phyloP scores from a whole-genome alignment of 2,113 vertebrate species.

The Colaptes auratus region DNA sequence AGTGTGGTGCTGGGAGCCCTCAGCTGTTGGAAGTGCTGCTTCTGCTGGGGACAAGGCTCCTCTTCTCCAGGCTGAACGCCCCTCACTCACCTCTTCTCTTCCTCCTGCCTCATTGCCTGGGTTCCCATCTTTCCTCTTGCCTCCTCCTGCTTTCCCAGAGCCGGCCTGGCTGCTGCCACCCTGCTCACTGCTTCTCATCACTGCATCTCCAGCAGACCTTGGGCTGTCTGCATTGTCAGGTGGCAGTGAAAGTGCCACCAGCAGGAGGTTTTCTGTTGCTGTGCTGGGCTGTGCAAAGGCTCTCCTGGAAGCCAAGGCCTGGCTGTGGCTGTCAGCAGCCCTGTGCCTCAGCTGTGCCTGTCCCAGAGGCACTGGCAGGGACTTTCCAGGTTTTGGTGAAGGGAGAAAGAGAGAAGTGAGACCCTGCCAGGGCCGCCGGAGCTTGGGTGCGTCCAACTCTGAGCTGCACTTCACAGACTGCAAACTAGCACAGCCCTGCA shows the following conservation, averaged over 20 bases:
- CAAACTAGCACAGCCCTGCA: not conserved
- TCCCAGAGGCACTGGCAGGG: not conserved
- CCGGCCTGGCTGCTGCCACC: not conserved
- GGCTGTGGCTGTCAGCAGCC: not conserved
- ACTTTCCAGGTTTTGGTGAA: not conserved
- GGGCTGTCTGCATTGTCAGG: not conserved
- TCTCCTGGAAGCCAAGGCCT: not conserved
- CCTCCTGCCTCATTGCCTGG: not conserved
- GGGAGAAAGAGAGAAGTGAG: not conserved
- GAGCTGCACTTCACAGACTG: not conserved
- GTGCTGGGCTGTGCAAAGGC: not conserved
- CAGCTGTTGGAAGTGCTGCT: not conserved
- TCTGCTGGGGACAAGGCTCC: not conserved
- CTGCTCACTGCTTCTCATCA: not conserved
- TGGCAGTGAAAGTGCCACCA: not conserved
- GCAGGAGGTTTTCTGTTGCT: not conserved
- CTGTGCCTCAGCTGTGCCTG: not conserved
- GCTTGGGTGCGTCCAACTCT: not conserved
- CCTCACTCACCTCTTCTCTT: not conserved
- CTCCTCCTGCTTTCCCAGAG: not conserved
- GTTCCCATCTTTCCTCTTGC: not conserved
- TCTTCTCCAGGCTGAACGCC: too few relatives aligned
- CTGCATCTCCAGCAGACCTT: not conserved
- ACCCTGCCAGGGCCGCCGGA: not conserved
- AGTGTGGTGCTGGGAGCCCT: conserved; percentile 4